Base-by-base conservation (phyloP, 2,113 vertebrate species). In the Nicator chloris region DNA sequence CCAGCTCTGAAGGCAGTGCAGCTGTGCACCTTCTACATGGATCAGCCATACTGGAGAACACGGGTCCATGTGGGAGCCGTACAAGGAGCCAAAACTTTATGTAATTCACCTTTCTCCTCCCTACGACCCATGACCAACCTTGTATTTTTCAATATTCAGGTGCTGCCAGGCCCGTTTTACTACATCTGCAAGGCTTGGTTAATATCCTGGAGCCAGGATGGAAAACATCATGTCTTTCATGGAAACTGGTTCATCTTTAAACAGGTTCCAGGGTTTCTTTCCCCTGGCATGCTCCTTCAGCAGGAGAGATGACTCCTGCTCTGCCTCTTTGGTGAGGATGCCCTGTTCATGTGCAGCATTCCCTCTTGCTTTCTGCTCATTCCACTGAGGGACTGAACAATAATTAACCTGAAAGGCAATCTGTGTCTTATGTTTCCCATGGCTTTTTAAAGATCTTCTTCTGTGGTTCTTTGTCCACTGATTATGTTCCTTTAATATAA, bases 381-480 rank as follows among this genome's bases (percentile, higher is more conserved):
- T 27, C 15, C 35, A 13, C 14, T 54, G 23, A 61, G 21, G 2
- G 13, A 17, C 15, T 56, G 35, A 69, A 31, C 11, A 77, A 22
- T 23, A 60, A 40, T 47, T 66, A 45, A 22, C 23, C 27, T 2
- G 2, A 68, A 77, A 66, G 13, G 7, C n/a, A n/a, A n/a, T n/a
- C n/a, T n/a, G 0, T 51, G 15, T 2, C 0, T 16, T n/a, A 0
- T 2, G 1, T 69, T 90, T 90, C 33, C 17, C 10, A 11, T 9
- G 5, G 13, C 11, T 7, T 72, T 53, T 65, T 45, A 30, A 64
- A 80, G 84, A 45, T 15, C 49, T 61, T 42, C 37, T 78, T 9
- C 12, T 82, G 60, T 11, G 44, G 1, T 6, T 53, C 71, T 75
- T 73, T 37, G 6, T 35, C 21, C 17, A 59, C 7, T 49, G 24